Base-by-base conservation (phyloP, 1,140 invertebrate genomes). In the Holotrichia oblita region DNA sequence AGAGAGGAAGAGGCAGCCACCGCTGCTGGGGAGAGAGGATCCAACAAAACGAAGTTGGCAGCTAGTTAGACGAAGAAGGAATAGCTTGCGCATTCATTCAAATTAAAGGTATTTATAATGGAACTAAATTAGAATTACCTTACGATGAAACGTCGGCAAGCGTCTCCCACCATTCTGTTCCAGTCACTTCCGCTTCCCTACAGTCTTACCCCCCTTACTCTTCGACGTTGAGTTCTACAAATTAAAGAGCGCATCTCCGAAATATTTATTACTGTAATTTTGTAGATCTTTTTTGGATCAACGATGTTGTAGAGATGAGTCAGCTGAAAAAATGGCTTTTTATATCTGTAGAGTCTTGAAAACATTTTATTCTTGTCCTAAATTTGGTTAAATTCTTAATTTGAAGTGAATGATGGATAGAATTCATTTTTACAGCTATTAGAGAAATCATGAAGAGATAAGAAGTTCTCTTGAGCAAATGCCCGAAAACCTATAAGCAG, bases 41-140 rank as follows among this genome's bases (percentile, higher is more conserved):
- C 10, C 44, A 48, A 34, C 27, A 34, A 4, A 34, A 34, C 27
- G 27, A 34, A 34, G 27, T 34, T 34, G 4, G 27, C 27, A 34
- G 27, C 27, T 34, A 34, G 27, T 34, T 34, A 34, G 27, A 34
- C 2, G n/a, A 17, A 48, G n/a, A 17, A 48, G 44, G n/a, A 48
- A 48, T 48, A 10, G 44, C 44, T 4, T 64, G n/a, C 44, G 44
- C 44, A 48, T 64, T 64, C 17, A 22, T 64, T 64, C 20, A 17
- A 64, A 64, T 22, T 64, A 24, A 64, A 64, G 22, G 59, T 24
- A 64, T 64, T 64, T 64, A 64, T 64, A 64, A 64, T 64, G n/a
- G 20, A 64, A 64, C 59, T 64, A 64, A 64, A 64, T 64, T 64
- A 64, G 59, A 64, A 64, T 64, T 64, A 64, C 59, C 4, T 24